These are phyloP conservation scores for Barbus barbus DNA, from an alignment of 2,113 vertebrate species.

Conservation along the genomic window DNA sequence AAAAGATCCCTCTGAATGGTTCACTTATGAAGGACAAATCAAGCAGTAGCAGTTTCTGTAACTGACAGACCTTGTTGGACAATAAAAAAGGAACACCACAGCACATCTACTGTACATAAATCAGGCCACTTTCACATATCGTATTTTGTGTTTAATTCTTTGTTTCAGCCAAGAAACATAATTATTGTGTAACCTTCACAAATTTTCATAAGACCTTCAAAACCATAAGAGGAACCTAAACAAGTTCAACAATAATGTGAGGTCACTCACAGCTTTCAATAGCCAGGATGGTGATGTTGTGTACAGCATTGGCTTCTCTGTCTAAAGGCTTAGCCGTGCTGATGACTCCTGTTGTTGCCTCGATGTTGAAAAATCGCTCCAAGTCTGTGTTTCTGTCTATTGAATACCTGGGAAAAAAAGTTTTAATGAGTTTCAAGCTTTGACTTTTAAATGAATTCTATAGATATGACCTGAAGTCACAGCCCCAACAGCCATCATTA, in stretches of 20 bases:
- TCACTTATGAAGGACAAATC: conserved; percentile 41
- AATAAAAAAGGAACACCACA: background rate
- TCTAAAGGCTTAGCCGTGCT: conserved; percentile 85
- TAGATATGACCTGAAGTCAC: conserved; percentile 28
- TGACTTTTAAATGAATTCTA: conserved; percentile 18
- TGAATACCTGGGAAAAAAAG: conserved; percentile 76
- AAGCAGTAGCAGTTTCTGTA: background rate
- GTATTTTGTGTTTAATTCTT: background rate
- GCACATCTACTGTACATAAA: background rate
- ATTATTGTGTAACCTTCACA: background rate
- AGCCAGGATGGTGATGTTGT: conserved; percentile 88
- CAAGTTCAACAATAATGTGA: background rate
- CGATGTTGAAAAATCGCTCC: conserved; percentile 89
- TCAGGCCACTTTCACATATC: background rate
- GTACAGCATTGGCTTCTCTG: conserved; percentile 84
- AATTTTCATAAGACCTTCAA: background rate
- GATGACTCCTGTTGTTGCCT: conserved; percentile 83
- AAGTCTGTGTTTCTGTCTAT: conserved; percentile 90
- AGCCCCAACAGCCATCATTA: conserved; percentile 27
- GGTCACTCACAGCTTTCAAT: conserved; percentile 85
- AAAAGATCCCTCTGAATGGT: conserved; percentile 11
- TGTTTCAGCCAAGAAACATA: background rate
- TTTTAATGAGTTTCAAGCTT: background rate
- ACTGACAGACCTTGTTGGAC: conserved; percentile 4
- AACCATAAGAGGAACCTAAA: background rate